A percentile compares a stretch with the other conserved stretches of the same genome.
phyloP scores from a whole-genome alignment of 2,113 vertebrate genomes.

The Phocoena phocoena region DNA sequence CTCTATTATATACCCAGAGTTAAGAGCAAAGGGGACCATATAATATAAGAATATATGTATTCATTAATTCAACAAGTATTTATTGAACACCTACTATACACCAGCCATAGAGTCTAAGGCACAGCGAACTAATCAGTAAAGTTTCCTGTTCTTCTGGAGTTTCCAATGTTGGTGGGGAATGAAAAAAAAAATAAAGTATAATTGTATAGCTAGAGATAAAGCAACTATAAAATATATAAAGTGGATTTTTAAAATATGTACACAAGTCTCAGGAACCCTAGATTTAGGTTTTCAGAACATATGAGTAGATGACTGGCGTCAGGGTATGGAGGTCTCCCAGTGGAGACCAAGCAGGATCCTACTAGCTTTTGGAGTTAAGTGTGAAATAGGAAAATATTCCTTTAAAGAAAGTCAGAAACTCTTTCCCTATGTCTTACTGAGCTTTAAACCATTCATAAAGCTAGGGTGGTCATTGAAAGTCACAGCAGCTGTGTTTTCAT shows the following conservation, averaged over 20 bases:
- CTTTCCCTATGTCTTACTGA: background rate
- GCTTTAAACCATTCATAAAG: constrained; percentile 24
- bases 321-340: background rate
- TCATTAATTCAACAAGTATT: background rate
- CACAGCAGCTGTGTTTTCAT: background rate
- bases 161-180: background rate
- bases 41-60: background rate
- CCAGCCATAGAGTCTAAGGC: background rate
- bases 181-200: background rate
- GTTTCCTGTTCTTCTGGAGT: background rate
- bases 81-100: background rate
- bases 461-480: background rate
- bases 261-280: background rate
- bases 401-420: background rate
- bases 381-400: background rate
- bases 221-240: background rate
- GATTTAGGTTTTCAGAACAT: background rate
- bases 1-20: background rate
- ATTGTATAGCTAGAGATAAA: background rate
- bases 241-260: background rate
- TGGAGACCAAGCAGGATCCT: background rate
- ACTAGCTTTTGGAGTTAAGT: background rate
- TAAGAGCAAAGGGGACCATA: background rate
- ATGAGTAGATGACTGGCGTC: background rate
- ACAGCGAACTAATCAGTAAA: background rate